These are phyloP conservation scores for Sinocyclocheilus anophthalmus DNA, from an alignment of 2,113 vertebrate genomes.

Conservation along the genomic window DNA sequence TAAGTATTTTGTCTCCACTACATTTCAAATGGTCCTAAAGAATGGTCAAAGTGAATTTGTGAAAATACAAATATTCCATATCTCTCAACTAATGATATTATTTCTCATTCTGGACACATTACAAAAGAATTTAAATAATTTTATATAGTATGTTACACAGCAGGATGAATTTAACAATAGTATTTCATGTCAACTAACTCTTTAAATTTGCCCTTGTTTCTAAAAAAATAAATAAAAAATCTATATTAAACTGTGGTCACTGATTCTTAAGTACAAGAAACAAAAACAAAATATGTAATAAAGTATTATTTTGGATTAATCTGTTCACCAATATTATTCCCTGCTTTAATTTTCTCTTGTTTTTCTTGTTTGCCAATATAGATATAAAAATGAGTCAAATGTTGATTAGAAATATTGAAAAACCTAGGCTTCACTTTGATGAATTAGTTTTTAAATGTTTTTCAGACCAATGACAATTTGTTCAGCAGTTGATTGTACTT, in stretches of 20 bases:
- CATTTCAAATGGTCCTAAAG: background rate
- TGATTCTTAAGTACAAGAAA: too few relatives aligned
- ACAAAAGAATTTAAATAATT: background rate
- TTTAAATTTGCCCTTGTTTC: too few relatives aligned
- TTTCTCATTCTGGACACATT: background rate
- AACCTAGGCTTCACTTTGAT: background rate
- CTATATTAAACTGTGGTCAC: too few relatives aligned
- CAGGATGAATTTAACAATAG: too few relatives aligned
- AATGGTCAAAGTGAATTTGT: background rate
- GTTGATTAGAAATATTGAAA: background rate
- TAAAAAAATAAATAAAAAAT: too few relatives aligned
- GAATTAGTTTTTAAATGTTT: background rate
- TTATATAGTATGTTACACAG: background rate
- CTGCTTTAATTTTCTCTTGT: too few relatives aligned
- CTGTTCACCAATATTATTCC: too few relatives aligned
- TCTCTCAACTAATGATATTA: background rate
- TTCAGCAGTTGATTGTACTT: background rate
- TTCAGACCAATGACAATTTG: background rate
- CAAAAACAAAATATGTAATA: too few relatives aligned
- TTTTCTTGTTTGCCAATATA: too few relatives aligned
- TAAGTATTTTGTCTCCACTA: background rate
- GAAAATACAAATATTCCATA: background rate
- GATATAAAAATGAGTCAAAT: background rate
- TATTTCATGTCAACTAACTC: too few relatives aligned
- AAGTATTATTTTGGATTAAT: too few relatives aligned